Base-by-base conservation (phyloP, 2,888 invertebrate species). In the Ditylenchus weischeri region DNA sequence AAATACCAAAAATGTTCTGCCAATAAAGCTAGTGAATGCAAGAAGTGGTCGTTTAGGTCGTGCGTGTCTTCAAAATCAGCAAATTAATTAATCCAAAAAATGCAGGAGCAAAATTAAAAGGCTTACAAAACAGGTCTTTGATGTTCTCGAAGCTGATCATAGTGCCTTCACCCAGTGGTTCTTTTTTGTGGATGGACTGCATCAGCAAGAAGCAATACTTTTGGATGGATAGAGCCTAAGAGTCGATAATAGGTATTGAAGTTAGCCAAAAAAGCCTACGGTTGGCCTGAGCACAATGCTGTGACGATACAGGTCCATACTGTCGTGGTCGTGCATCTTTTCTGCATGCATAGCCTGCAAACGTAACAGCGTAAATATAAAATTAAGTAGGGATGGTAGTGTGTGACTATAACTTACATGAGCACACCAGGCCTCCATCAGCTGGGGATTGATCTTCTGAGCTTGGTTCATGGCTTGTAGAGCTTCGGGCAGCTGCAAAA, bases 261-360 rank as follows among this genome's bases (percentile, higher is more conserved):
- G 4, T 64, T 64, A 21, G 13, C 49, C 11, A 51, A 11, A 66
- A 29, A 29, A 29, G 29, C 71, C 8, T 59, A 62, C 69, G 5
- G 69, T 59, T 35, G 71, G 71, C 60, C 65, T 61, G 23, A 71
- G 47, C 23, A 70, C 65, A 10, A 67, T 67, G n/a, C 64, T 50
- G 60, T 71, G 71, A 0, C 70, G 58, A 58, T 63, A 71, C 47
- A 72, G 57, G 38, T 71, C 67, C 67, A 71, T 67, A 18, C 70
- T 38, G 35, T 71, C 70, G 35, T 48, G 64, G 38, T 64, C 51
- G n/a, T 69, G 54, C 51, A 57, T 21, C 36, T 21, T 36, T 57
- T 69, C 69, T 29, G 66, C 66, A 50, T 69, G 66, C 2, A 69
- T 29, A 8, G 69, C 69, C 65, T 69, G 50, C 43, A 60, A 62